Evolutionary conservation across 2,797 vertebrate species (phyloP), one percentile per base, ranked within the genome.

Genomic region (Enteromius thamalakanensis): DNA sequence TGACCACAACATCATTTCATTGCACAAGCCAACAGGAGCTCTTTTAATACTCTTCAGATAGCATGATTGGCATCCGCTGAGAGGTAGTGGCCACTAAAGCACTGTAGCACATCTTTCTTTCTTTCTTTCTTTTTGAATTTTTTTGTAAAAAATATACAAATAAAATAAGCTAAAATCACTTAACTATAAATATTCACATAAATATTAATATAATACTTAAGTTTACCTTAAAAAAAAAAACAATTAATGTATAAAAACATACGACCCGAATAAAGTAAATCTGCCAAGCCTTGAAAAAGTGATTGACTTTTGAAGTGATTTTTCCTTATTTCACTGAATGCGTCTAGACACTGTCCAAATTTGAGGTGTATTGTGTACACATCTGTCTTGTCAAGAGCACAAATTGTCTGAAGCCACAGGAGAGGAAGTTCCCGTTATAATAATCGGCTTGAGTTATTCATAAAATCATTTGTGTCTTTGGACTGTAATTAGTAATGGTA

Each of bases 401-500:
- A 87, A 90, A 88, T 88, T 77, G 81, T 89, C 92, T 89, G 84
- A 92, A 84, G 65, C 32, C 78, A 58, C 87, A 87, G 87, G 90
- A 89, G 90, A 89, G 89, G 92, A 91, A 89, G 84, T 87, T 90
- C 87, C 82, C 91, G 87, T 90, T 92, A 92, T 91, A 90, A 88
- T 93, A 94, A 94, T 95, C 93, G 94, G 90, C 90, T 91, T 92
- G 90, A 93, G 92, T 95, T 94, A 94, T 94, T 88, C 81, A 60
- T 62, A 32, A 77, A 81, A 85, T 89, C 89, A 91, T 92, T 91
- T 93, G 91, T 92, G 89, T 92, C 92, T 90, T 90, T 90, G 93
- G 92, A 91, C 92, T 92, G 92, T 90, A 94, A 95, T 95, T 94
- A 94, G 91, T 90, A 87, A 91, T 92, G 92, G 90, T 93, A 94